Conservation (phyloP, 1,140 invertebrate genomes). For the Trichoplusia ni region DNA sequence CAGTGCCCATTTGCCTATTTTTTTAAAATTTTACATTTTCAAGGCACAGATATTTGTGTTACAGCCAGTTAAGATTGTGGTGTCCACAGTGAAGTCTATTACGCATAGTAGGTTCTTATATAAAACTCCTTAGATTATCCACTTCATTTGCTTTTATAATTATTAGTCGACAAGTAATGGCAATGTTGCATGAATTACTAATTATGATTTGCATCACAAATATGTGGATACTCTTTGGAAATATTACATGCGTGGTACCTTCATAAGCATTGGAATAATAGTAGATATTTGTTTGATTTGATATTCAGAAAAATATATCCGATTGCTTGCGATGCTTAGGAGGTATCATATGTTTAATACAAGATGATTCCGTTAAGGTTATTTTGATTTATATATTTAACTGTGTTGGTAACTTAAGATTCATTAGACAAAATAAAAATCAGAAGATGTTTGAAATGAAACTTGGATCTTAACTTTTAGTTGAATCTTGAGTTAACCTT, state of each 20-base stretch:
- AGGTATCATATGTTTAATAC: background rate
- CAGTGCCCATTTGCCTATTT: background rate
- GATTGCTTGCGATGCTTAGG: background rate
- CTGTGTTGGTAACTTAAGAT: slow-evolving; percentile 12
- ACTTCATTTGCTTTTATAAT: background rate
- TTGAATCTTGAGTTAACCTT: slow-evolving; percentile 26
- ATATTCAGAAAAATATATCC: background rate
- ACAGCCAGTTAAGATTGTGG: background rate
- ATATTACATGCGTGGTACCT: background rate
- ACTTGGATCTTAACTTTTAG: background rate
- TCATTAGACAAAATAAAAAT: background rate
- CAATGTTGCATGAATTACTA: background rate
- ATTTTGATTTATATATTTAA: background rate
- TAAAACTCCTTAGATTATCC: slow-evolving; percentile 5
- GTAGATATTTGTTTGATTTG: background rate
- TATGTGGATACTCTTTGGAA: slow-evolving; percentile 10
- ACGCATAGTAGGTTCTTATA: slow-evolving; percentile 9
- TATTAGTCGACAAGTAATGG: background rate
- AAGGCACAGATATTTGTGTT: slow-evolving; percentile 7
- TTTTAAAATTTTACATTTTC: background rate
- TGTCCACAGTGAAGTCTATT: slow-evolving; percentile 4
- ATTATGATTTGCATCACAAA: slow-evolving; percentile 4
- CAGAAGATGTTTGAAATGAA: background rate
- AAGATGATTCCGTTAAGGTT: background rate
- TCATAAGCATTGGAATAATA: slow-evolving; percentile 1